These are phyloP conservation scores for Apotomis betuletana DNA, from an alignment of 2,888 invertebrate genomes.

Conservation along the genomic window DNA sequence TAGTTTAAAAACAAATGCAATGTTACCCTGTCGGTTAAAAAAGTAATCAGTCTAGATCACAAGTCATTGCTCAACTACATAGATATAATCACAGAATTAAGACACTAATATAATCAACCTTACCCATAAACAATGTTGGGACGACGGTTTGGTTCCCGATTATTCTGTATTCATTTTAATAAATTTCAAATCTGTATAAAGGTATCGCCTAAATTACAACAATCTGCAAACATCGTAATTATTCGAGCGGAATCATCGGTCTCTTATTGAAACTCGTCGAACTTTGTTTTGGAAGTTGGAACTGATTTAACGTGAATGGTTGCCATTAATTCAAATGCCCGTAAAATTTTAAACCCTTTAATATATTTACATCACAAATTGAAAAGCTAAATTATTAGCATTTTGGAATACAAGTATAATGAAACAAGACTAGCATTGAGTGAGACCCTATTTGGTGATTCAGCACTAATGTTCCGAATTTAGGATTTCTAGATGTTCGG, in stretches of 20 bases:
- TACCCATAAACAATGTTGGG: background rate
- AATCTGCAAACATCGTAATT: constrained; percentile 34
- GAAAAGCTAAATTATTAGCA: constrained; percentile 1
- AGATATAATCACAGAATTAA: too few species aligned
- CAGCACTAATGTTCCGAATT: background rate
- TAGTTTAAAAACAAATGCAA: too few species aligned
- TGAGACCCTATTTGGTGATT: background rate
- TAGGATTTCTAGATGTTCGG: too few species aligned
- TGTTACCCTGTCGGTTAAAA: too few species aligned
- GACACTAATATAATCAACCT: too few species aligned
- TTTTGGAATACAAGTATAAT: background rate
- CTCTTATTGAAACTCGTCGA: constrained; percentile 31
- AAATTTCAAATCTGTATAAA: constrained; percentile 11
- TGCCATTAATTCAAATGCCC: constrained; percentile 29
- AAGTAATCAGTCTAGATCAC: too few species aligned
- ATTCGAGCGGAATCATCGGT: constrained; percentile 36
- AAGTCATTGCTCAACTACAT: too few species aligned
- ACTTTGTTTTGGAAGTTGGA: constrained; percentile 41
- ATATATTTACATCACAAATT: constrained; percentile 12
- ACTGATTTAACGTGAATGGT: constrained; percentile 29
- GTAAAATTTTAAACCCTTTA: constrained; percentile 27
- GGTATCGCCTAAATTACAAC: constrained; percentile 28
- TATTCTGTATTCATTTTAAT: background rate
- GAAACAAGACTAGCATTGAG: background rate
- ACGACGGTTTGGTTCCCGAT: constrained; percentile 1